A percentile compares a stretch with the other conserved stretches of the same genome.
phyloP scores from a whole-genome alignment of 2,797 vertebrate genomes.

The Adrianichthys oophorus region DNA sequence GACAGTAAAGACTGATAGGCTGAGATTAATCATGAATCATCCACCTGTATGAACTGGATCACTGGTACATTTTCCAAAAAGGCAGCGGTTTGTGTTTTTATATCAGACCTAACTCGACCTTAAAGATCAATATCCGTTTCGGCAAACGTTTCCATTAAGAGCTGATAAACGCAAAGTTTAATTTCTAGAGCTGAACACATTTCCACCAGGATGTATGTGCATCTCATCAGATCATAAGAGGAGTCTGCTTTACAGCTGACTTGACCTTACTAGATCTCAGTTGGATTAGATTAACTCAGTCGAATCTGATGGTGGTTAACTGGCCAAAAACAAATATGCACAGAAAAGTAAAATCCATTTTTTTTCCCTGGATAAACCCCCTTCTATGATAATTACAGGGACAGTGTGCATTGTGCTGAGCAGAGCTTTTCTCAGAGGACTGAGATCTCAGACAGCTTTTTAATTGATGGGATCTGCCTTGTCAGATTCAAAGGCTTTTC shows the following conservation, averaged over 20 bases:
- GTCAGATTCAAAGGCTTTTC: conserved; percentile 58
- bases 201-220: neutral
- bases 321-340: conserved; percentile 20
- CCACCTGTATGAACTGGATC: too few species aligned
- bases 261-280: conserved; percentile 10
- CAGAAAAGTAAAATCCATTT: conserved; percentile 24
- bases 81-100: too few species aligned
- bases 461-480: conserved; percentile 68
- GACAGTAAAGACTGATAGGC: too few species aligned
- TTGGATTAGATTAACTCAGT: conserved; percentile 10
- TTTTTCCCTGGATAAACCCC: conserved; percentile 11
- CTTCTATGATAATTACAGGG: conserved; percentile 35
- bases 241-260: neutral
- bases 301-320: conserved; percentile 1
- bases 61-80: too few species aligned
- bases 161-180: neutral
- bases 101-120: too few species aligned
- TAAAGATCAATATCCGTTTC: too few species aligned
- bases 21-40: neutral
- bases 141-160: too few species aligned
- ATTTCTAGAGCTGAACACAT: neutral
- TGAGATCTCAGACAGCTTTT: conserved; percentile 50
- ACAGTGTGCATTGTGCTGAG: conserved; percentile 42
- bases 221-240: neutral
- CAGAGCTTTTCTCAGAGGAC: conserved; percentile 40